These are phyloP conservation scores for Anguilla rostrata DNA, from an alignment of 2,113 vertebrate species.

Conservation along the genomic window DNA sequence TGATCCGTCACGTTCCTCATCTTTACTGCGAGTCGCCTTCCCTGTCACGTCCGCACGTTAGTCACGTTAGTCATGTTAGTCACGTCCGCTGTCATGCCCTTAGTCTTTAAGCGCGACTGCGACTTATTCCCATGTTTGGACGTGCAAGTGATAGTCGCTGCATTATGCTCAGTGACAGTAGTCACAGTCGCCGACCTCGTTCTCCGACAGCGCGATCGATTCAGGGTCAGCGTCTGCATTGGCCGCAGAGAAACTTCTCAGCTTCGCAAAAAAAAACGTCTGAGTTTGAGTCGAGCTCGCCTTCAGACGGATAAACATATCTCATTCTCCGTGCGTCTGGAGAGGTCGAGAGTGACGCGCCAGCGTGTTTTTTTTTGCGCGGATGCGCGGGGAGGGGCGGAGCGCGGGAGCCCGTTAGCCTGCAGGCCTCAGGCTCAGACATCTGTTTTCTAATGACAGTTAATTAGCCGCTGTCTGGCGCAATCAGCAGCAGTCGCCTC, in stretches of 20 bases:
- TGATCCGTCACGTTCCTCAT: not conserved
- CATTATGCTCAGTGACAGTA: not conserved
- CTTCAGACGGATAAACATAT: not conserved
- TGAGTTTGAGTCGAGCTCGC: not conserved
- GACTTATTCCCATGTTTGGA: not conserved
- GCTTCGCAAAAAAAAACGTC: not conserved
- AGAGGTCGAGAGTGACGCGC: not conserved
- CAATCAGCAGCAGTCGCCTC: slow-evolving; percentile 82
- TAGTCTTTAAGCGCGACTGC: not conserved
- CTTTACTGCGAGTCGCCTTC: not conserved
- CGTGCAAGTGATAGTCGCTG: not conserved
- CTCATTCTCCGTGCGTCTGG: not conserved
- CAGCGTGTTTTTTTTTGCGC: not conserved
- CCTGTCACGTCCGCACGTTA: not conserved
- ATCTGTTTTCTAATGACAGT: slow-evolving; percentile 92
- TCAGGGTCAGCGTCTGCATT: not conserved
- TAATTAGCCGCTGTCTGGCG: slow-evolving; percentile 90
- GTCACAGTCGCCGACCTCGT: not conserved
- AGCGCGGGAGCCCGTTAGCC: slow-evolving; percentile 52
- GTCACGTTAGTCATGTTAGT: too few species aligned
- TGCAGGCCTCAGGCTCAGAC: slow-evolving; percentile 74
- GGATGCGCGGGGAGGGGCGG: slow-evolving; percentile 42
- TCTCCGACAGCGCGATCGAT: not conserved
- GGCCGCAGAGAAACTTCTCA: not conserved
- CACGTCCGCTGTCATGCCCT: not conserved